Evolutionary conservation across 1,140 invertebrate species (phyloP), one percentile per base, ranked within the genome.

Genomic region (Macrotrachela quadricornifera): DNA sequence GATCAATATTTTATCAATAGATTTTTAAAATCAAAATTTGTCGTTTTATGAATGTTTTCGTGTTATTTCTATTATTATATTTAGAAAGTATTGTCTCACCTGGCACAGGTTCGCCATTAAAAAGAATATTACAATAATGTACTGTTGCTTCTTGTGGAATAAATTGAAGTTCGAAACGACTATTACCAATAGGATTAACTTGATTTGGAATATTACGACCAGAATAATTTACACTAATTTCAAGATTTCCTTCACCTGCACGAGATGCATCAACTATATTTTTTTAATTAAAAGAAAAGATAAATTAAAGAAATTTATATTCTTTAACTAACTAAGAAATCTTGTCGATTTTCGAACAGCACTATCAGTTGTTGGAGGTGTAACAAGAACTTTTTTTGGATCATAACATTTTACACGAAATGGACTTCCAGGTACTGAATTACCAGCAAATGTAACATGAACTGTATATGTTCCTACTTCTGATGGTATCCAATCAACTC

Each of bases 241-340:
- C 91, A 46, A 96, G 72, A 70, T 92, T 95, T 11, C 92, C 92
- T 73, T 96, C 91, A 14, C 92, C 92, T 50, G 90, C 87, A 68
- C 86, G 80, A 57, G 82, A 83, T 10, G 88, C 90, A 73, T 96
- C 88, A 40, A 96, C 90, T 90, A 63, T n/a, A n/a, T n/a, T n/a
- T n/a, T n/a, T n/a, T 47, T 14, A 1, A 47, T 15, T 6, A 47
- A 47, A 30, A 30, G 21, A 30, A 4, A 30, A 8, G 2, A 30
- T 2, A 30, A 30, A 4, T 30, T 4, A 30, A 30, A 30, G 2
- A 30, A 2, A 30, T 30, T 4, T 30, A 2, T 4, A 4, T 4
- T 30, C 21, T 36, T 38, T 10, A 41, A 61, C 66, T 73, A 75
- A 88, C 85, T 85, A 38, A 81, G 83, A 62, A 94, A 85, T 63